Evolutionary conservation across 37 sponge, comb jelly and placozoan genomes (phyloP).

Genomic region (Oopsacas minuta): DNA sequence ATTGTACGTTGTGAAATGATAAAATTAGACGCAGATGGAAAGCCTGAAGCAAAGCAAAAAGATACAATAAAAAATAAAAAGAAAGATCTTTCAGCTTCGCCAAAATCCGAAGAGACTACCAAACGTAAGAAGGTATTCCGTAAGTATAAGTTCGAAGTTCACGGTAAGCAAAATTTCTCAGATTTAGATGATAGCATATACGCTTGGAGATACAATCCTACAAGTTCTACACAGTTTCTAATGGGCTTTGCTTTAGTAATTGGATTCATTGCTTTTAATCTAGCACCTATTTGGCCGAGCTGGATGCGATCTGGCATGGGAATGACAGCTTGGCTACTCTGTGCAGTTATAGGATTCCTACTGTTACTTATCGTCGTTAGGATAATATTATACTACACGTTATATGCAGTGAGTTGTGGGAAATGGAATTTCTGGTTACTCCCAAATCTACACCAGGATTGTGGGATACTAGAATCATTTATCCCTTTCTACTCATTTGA

Average conservation of each 20-base stretch:
- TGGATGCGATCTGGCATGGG: constrained; percentile 17
- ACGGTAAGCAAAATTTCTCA: background rate
- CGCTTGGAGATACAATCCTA: background rate
- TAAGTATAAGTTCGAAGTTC: background rate
- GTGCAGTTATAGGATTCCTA: background rate
- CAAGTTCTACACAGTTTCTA: background rate
- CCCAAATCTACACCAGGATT: constrained; percentile 2
- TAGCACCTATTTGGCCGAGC: background rate
- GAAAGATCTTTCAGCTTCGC: background rate
- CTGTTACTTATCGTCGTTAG: background rate
- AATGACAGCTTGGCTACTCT: background rate
- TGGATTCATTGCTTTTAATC: background rate
- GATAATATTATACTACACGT: background rate
- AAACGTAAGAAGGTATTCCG: background rate
- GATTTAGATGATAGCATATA: background rate
- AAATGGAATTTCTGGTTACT: constrained; percentile 12
- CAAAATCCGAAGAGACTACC: background rate
- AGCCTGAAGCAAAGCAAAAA: background rate
- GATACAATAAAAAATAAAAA: background rate
- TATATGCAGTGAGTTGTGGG: background rate
- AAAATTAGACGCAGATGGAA: background rate
- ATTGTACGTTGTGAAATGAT: background rate
- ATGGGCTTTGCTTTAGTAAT: background rate
- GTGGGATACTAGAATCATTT: background rate
- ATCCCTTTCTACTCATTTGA: background rate